A percentile compares a stretch with the other conserved stretches of the same genome.
phyloP scores from a whole-genome alignment of 1,140 invertebrate species.

The Octopus sinensis region DNA sequence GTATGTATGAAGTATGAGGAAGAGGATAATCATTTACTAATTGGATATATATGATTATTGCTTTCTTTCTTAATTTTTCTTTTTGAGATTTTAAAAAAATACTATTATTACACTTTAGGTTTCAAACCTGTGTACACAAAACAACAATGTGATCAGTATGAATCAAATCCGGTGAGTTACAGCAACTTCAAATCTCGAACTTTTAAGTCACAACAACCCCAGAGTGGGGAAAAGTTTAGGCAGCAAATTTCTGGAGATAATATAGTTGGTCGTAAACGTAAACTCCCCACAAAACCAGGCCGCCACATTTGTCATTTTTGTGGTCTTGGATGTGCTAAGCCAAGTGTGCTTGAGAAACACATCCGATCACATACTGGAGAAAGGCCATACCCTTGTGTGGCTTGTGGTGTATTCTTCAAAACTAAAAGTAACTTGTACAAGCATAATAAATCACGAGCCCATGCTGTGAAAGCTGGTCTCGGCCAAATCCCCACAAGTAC shows the following conservation, averaged over 20 bases:
- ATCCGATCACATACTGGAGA: conserved; percentile 81
- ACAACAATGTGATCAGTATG: conserved; percentile 9
- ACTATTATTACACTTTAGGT: background rate
- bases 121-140: conserved; percentile 35
- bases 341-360: conserved; percentile 90
- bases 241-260: conserved; percentile 19
- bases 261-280: conserved; percentile 32
- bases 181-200: background rate
- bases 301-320: conserved; percentile 81
- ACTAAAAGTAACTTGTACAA: conserved; percentile 92
- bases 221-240: conserved; percentile 15
- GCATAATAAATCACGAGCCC: conserved; percentile 79
- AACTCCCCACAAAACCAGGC: conserved; percentile 55
- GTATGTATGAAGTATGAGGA: too few species aligned
- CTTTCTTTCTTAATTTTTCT: too few species aligned
- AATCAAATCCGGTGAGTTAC: conserved; percentile 14
- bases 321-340: conserved; percentile 83
- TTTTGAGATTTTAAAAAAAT: too few species aligned
- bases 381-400: conserved; percentile 84
- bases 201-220: conserved; percentile 13
- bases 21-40: too few species aligned
- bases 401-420: conserved; percentile 89
- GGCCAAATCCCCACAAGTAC: background rate
- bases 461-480: conserved; percentile 54
- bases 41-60: too few species aligned